phyloP scores from a whole-genome alignment of 2,888 invertebrate genomes.

The Hirtodrosophila duncani region DNA sequence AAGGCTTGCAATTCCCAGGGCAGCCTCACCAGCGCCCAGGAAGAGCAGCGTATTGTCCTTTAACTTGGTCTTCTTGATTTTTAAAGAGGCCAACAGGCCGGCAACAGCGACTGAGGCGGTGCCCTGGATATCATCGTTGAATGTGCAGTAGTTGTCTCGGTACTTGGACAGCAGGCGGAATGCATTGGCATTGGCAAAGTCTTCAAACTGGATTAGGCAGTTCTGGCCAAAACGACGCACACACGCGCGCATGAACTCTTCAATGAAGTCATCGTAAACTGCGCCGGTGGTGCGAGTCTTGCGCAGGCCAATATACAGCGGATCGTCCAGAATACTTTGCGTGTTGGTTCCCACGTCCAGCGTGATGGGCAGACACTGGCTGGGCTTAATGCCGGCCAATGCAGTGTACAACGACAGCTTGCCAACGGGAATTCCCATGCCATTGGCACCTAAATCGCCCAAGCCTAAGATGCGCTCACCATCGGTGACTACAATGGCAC shows the following conservation, averaged over 20 bases:
- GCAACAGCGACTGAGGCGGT: constrained; percentile 97
- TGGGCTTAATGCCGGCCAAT: constrained; percentile 96
- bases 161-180: constrained; percentile 95
- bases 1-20: constrained; percentile 94
- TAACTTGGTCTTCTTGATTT: constrained; percentile 89
- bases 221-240: constrained; percentile 91
- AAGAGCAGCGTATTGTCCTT: constrained; percentile 93
- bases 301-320: constrained; percentile 94
- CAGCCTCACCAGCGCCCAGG: constrained; percentile 98
- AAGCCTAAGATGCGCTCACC: constrained; percentile 98
- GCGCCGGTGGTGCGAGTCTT: constrained; percentile 90
- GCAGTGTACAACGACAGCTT: constrained; percentile 98
- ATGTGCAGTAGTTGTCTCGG: constrained; percentile 92
- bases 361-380: constrained; percentile 95
- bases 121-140: constrained; percentile 99
- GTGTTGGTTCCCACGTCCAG: constrained; percentile 96
- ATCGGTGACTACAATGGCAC: constrained; percentile 96
- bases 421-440: constrained; percentile 99
- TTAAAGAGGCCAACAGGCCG: constrained; percentile 91
- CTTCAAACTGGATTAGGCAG: constrained; percentile 95
- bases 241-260: constrained; percentile 97
- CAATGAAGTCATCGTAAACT: constrained; percentile 94
- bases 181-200: constrained; percentile 98
- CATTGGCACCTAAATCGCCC: constrained; percentile 97
- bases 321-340: constrained; percentile 91